phyloP scores from a whole-genome alignment of 1,140 invertebrate species.

The Bombus fervidus region DNA sequence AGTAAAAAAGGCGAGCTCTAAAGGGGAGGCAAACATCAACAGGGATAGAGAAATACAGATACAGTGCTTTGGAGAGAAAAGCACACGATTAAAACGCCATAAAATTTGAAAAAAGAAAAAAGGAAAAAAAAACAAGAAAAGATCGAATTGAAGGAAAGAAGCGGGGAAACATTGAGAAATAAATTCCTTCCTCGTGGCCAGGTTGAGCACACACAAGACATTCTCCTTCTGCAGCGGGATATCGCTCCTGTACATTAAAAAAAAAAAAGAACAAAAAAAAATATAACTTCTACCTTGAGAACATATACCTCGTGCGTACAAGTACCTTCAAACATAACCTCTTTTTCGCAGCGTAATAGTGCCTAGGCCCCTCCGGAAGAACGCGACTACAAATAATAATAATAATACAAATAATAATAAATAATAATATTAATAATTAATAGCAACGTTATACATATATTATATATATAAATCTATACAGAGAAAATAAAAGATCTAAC shows the following conservation, averaged over 20 bases:
- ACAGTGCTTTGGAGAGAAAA: not conserved
- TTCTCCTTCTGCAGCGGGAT: conserved; percentile 22
- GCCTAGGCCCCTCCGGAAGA: conserved; percentile 74
- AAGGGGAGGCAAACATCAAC: not conserved
- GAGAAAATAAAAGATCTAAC: not conserved
- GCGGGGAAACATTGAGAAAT: not conserved
- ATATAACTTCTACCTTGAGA: conserved; percentile 76
- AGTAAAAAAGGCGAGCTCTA: conserved; percentile 9
- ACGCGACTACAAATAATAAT: conserved; percentile 53
- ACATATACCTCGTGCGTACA: conserved; percentile 81
- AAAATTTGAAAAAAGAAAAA: not conserved
- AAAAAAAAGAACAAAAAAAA: conserved; percentile 15
- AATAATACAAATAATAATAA: conserved; percentile 4
- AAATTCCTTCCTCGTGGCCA: conserved; percentile 10
- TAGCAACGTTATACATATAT: conserved; percentile 62
- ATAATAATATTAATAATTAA: conserved; percentile 27
- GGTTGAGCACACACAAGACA: conserved; percentile 11
- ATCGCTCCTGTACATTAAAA: conserved; percentile 38
- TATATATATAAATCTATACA: conserved; percentile 60
- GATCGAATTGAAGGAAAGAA: not conserved
- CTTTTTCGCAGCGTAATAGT: conserved; percentile 80
- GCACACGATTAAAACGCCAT: not conserved
- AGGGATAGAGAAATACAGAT: not conserved
- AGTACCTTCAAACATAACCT: conserved; percentile 81
- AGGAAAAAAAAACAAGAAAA: not conserved